phyloP scores from a whole-genome alignment of 1,140 invertebrate species.

The Oscheius sp. region DNA sequence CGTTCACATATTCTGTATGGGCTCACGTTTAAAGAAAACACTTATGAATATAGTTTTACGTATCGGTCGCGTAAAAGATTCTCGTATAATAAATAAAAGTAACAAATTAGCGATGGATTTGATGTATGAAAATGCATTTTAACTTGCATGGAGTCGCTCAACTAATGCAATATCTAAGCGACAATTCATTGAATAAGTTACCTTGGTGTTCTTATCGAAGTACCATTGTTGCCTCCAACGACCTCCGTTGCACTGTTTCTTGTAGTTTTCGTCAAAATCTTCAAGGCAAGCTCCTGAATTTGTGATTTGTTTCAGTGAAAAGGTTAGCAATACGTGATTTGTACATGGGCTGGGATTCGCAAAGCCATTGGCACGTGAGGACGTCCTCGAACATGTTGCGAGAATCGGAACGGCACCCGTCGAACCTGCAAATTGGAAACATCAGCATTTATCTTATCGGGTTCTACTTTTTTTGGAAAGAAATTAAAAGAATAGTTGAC shows the following conservation, averaged over 20 bases:
- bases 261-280: slow-evolving; percentile 53
- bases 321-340: slow-evolving; percentile 26
- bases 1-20: too few species aligned
- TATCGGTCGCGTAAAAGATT: too few species aligned
- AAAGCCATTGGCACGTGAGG: slow-evolving; percentile 56
- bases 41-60: too few species aligned
- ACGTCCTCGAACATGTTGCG: slow-evolving; percentile 55
- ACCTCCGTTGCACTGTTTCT: slow-evolving; percentile 58
- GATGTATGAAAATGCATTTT: background rate
- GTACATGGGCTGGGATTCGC: slow-evolving; percentile 47
- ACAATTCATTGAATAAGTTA: too few species aligned
- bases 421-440: slow-evolving; percentile 37
- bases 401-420: slow-evolving; percentile 47
- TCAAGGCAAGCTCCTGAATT: slow-evolving; percentile 52
- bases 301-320: background rate
- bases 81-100: too few species aligned
- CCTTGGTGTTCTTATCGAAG: slow-evolving; percentile 51
- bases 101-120: background rate
- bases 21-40: too few species aligned
- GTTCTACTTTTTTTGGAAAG: too few species aligned
- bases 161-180: too few species aligned
- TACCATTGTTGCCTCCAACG: slow-evolving; percentile 52
- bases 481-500: too few species aligned
- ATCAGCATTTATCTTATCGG: too few species aligned
- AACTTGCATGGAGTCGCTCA: too few species aligned